Conservation (phyloP, 1,140 invertebrate species). For the Euwallacea fornicatus region DNA sequence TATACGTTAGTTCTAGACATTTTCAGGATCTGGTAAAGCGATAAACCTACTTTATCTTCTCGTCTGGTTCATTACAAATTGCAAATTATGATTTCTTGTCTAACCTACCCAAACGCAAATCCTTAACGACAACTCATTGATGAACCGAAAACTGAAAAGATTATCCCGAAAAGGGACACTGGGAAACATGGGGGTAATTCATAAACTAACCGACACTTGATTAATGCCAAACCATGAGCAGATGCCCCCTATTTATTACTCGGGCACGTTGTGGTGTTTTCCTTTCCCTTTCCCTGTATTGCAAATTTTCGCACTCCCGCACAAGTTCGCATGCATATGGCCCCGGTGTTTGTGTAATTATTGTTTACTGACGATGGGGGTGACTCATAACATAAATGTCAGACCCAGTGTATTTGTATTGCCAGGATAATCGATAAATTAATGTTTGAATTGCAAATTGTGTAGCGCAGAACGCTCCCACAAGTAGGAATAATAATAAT, state of each 20-base stretch:
- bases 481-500: too few relatives aligned
- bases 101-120: too few relatives aligned
- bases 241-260: conserved; percentile 30
- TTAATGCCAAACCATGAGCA: conserved; percentile 32
- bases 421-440: too few relatives aligned
- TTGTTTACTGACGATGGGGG: conserved; percentile 19
- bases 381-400: conserved; percentile 20
- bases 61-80: too few relatives aligned
- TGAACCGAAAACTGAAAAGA: too few relatives aligned
- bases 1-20: too few relatives aligned
- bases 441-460: too few relatives aligned
- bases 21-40: too few relatives aligned
- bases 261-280: conserved; percentile 12
- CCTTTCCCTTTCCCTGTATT: conserved; percentile 24
- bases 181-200: conserved; percentile 4
- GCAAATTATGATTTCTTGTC: too few relatives aligned
- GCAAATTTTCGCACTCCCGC: conserved; percentile 32
- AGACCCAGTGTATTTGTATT: background rate
- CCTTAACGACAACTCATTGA: too few relatives aligned
- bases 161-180: background rate
- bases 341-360: conserved; percentile 31
- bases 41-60: too few relatives aligned
- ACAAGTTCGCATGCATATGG: conserved; percentile 21
- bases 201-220: conserved; percentile 27
- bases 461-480: too few relatives aligned